A percentile compares a stretch with the other conserved stretches of the same genome.
These are phyloP conservation scores for Sparidentex hasta DNA, from an alignment of 2,797 vertebrate genomes.

Conservation along the genomic window DNA sequence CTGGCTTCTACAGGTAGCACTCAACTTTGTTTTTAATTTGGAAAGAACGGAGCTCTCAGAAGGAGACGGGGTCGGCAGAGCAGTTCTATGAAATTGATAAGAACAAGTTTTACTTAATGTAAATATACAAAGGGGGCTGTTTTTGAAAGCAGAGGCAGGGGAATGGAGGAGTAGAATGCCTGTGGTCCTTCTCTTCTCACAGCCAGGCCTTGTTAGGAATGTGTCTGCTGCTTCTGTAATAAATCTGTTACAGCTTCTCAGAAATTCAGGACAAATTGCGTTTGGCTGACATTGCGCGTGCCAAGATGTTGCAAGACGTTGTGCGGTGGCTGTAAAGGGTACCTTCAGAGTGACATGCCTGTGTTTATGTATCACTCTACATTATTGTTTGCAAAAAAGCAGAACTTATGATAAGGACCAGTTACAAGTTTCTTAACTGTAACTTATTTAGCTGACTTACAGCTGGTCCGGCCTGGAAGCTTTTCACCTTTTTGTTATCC, in stretches of 20 bases:
- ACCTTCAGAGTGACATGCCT: conserved; percentile 3
- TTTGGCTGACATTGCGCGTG: conserved; percentile 80
- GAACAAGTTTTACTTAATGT: conserved; percentile 45
- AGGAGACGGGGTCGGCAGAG: not conserved
- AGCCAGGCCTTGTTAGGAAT: conserved; percentile 56
- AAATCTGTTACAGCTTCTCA: conserved; percentile 75
- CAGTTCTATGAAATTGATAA: conserved; percentile 29
- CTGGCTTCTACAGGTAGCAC: conserved; percentile 34
- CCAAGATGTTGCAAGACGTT: conserved; percentile 44
- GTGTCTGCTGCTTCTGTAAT: conserved; percentile 59
- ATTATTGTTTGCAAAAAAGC: conserved; percentile 30
- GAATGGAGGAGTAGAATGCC: not conserved
- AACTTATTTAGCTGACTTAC: conserved; percentile 39
- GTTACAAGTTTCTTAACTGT: conserved; percentile 9
- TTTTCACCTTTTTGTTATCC: conserved; percentile 52
- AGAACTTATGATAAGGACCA: not conserved
- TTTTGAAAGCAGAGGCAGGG: conserved; percentile 27
- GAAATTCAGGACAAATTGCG: conserved; percentile 73
- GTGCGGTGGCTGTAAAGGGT: conserved; percentile 39
- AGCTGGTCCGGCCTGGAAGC: conserved; percentile 50
- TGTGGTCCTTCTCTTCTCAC: conserved; percentile 26
- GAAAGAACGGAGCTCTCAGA: not conserved
- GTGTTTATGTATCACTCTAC: conserved; percentile 19
- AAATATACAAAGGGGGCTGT: conserved; percentile 43
- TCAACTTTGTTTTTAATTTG: conserved; percentile 27